Evolutionary conservation across 2,888 invertebrate genomes (phyloP).

Genomic region (Cryptus viduatorius): DNA sequence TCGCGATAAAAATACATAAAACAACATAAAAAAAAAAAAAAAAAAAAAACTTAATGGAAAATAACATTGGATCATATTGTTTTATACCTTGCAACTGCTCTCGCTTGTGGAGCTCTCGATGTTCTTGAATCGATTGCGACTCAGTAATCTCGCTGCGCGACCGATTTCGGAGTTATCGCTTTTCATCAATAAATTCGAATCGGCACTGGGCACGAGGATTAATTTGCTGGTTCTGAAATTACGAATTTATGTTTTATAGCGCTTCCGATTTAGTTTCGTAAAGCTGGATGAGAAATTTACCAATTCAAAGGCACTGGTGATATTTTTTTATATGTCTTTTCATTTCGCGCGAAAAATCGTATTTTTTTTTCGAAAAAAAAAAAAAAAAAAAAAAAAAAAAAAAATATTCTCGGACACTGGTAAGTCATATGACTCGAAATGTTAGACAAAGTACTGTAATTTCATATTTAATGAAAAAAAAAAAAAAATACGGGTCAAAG

Average conservation of each 20-base stretch:
- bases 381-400: neutral
- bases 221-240: conserved; percentile 49
- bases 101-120: conserved; percentile 36
- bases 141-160: neutral
- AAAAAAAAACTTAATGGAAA: conserved; percentile 13
- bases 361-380: neutral
- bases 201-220: conserved; percentile 41
- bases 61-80: neutral
- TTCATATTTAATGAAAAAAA: neutral
- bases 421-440: neutral
- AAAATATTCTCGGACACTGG: neutral
- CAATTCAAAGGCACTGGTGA: neutral
- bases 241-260: neutral
- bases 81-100: conserved; percentile 52
- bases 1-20: neutral
- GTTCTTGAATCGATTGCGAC: conserved; percentile 14
- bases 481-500: neutral
- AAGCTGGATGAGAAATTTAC: neutral
- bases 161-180: conserved; percentile 28
- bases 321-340: neutral
- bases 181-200: conserved; percentile 47
- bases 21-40: neutral
- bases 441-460: neutral
- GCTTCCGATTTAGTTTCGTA: neutral
- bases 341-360: neutral